Evolutionary conservation across 23 tunicate species (phyloP), one percentile per base, ranked within the genome.

Genomic region (Halocynthia roretzi): DNA sequence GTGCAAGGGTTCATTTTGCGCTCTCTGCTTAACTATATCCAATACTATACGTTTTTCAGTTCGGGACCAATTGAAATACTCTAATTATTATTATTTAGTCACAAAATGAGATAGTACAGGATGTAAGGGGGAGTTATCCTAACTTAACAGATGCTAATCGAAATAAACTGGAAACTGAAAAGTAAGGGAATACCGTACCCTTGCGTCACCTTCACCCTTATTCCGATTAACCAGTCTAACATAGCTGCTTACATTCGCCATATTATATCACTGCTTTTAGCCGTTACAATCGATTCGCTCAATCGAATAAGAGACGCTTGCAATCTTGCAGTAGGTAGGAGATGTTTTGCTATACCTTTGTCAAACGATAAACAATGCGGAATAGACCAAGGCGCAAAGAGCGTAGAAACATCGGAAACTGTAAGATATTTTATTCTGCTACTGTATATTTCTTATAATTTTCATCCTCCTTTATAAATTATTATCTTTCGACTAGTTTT

Each of bases 291-390:
- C 14, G 83, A 80, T 22, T 70, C 83, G 4, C 50, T 80, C 18
- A 15, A 53, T 70, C 63, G 61, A 53, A 82, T 82, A 48, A 56
- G 60, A 31, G 50, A 56, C 15, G 75, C 86, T 7, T 83, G 87
- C 50, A 66, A 83, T 23, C 22, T 52, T 9, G 87, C 87, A 20
- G 77, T 83, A 31, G 56, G 70, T 10, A 72, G 65, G 22, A 81
- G 82, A 31, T 83, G 87, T 48, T 83, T 83, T 61, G 73, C 68
- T 21, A 67, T 83, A 11, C 82, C 87, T 0, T 54, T 83, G 56
- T 83, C 87, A 6, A 82, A 83, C 15, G 82, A 83, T 50, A 83
- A 80, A 52, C 87, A 83, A 67, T 83, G 87, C 61, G 80, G 80
- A 68, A 68, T 83, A 8, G 87, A 83, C 5, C 87, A 83, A 55